Evolutionary conservation across 2,113 vertebrate species (phyloP).

Genomic region (Nannospalax galili): DNA sequence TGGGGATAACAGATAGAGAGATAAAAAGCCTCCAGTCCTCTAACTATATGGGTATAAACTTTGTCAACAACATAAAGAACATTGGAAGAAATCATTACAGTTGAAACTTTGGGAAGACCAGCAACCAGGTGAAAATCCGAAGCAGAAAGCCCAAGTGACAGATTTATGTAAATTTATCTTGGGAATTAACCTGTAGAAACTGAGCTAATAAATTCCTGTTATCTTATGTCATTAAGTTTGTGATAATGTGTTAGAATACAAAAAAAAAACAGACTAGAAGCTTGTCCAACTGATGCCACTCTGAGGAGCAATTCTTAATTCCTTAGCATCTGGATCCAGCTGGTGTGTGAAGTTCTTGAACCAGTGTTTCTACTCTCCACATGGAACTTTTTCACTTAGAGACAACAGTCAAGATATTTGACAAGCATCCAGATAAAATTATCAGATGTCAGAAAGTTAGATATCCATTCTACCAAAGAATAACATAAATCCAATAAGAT

Average conservation of each 20-base stretch:
- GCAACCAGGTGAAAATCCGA: no score
- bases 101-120: no score
- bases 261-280: not conserved
- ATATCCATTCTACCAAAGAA: not conserved
- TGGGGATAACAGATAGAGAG: no score
- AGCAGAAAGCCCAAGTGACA: not conserved
- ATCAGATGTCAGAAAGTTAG: not conserved
- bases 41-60: no score
- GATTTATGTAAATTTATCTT: not conserved
- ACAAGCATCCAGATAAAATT: not conserved
- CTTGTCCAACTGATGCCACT: not conserved
- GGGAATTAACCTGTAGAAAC: not conserved
- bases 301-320: constrained; percentile 12
- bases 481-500: not conserved
- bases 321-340: not conserved
- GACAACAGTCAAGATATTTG: not conserved
- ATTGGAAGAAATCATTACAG: no score
- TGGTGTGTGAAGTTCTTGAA: not conserved
- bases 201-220: not conserved
- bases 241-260: not conserved
- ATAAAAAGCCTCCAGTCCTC: no score
- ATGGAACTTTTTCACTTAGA: not conserved
- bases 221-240: not conserved
- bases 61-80: no score
- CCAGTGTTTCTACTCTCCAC: not conserved